Evolutionary conservation across 2,113 vertebrate genomes (phyloP), one percentile per base, ranked within the genome.

Genomic region (Psittacula cyanocephala): DNA sequence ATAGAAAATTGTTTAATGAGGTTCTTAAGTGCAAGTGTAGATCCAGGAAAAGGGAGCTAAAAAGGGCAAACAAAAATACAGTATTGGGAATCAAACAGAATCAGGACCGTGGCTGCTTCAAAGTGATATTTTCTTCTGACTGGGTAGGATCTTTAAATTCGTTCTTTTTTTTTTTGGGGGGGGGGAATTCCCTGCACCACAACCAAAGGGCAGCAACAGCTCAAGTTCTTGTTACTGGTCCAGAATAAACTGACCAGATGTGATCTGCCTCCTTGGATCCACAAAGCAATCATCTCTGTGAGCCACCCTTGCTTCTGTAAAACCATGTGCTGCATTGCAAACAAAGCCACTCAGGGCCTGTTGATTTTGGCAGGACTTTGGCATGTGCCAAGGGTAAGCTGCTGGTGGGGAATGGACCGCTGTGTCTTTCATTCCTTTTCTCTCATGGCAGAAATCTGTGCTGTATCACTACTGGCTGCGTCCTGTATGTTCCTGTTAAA

Each of bases 301-400:
- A 10, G 2, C 25, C 35, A 20, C 8, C 11, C 17, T 57, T 64
- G 33, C 10, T 55, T 39, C 72, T 19, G 7, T 13, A 6, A 44
- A n/a, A 10, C 18, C 27, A 2, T 6, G 9, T 9, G 25, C 20
- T 81, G 18, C 29, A 18, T 27, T 50, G 35, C 24, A 39, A 39
- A 65, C 20, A 39, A 35, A 72, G 59, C 33, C 29, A 44, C 35
- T 7, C 0, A 0, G 14, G 68, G 5, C 24, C 41, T 43, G 13
- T 7, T 17, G 23, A 35, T 7, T 1, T 11, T 17, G 43, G 41
- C 57, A 49, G 33, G 23, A 18, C 11, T 68, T 43, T 25, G 35
- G 8, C 4, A 33, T 27, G 4, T 31, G 13, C 41, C 11, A 29
- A 4, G 3, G 31, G 8, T 37, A 47, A 53, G 18, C 16, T 67